Evolutionary conservation across 2,888 invertebrate genomes (phyloP).

Genomic region (Heliconius sara): DNA sequence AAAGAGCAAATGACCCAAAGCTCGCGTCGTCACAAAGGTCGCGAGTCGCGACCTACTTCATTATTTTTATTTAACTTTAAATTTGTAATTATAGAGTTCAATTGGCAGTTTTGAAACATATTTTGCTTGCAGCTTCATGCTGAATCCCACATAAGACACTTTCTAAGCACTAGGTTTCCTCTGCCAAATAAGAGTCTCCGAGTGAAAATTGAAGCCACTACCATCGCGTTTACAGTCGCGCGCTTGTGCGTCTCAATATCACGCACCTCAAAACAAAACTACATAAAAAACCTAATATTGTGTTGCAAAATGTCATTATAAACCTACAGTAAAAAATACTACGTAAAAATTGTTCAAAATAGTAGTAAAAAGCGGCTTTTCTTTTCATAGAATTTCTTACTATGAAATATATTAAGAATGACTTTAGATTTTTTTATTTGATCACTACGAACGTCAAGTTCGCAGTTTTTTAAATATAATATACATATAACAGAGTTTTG

Average conservation of each 20-base stretch:
- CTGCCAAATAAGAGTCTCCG: not conserved
- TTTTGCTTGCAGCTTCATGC: not conserved
- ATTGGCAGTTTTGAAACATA: not conserved
- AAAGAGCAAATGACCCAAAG: constrained; percentile 7
- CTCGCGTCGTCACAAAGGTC: too few species aligned
- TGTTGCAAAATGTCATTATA: not conserved
- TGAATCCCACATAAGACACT: not conserved
- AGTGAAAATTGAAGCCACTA: not conserved
- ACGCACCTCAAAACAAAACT: not conserved
- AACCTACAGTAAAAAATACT: not conserved
- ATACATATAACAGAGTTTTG: not conserved
- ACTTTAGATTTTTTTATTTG: not conserved
- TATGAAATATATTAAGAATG: not conserved
- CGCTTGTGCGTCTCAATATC: not conserved
- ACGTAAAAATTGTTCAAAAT: not conserved
- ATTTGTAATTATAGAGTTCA: constrained; percentile 8
- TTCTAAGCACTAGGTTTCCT: not conserved
- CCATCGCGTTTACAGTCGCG: not conserved
- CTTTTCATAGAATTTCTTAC: not conserved
- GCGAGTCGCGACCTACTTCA: constrained; percentile 12
- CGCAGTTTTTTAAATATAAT: not conserved
- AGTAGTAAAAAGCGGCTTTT: not conserved
- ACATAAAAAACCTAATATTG: not conserved
- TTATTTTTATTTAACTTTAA: constrained; percentile 10
- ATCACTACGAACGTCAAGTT: not conserved